Conservation (phyloP, 2,888 invertebrate species). For the Clivina fossor region DNA sequence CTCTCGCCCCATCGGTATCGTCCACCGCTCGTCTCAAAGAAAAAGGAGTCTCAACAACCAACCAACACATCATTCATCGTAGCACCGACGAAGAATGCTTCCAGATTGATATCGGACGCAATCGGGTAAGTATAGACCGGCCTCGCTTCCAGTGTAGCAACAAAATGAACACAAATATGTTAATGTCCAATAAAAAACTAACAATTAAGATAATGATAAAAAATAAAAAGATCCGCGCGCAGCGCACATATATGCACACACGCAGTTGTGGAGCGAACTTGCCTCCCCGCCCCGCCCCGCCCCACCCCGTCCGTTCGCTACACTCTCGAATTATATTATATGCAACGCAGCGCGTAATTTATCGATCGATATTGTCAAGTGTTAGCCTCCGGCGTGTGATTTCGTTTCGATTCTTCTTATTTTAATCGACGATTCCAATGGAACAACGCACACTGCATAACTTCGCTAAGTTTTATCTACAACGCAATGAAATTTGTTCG, state of each 20-base stretch:
- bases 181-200: slow-evolving; percentile 49
- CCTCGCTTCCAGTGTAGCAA: slow-evolving; percentile 39
- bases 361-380: slow-evolving; percentile 51
- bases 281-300: too few relatives aligned
- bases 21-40: too few relatives aligned
- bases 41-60: too few relatives aligned
- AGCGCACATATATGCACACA: slow-evolving; percentile 38
- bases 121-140: slow-evolving; percentile 41
- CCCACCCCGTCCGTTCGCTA: too few relatives aligned
- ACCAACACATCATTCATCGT: not conserved
- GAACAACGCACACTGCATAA: too few relatives aligned
- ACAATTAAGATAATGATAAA: slow-evolving; percentile 52
- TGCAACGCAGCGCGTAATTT: too few relatives aligned
- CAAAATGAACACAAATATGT: slow-evolving; percentile 46
- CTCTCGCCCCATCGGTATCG: not conserved
- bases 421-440: too few relatives aligned
- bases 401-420: too few relatives aligned
- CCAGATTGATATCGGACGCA: slow-evolving; percentile 29
- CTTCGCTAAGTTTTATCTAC: too few relatives aligned
- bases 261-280: too few relatives aligned
- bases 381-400: slow-evolving; percentile 43
- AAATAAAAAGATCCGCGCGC: slow-evolving; percentile 48
- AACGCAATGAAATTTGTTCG: too few relatives aligned
- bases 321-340: too few relatives aligned
- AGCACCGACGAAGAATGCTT: slow-evolving; percentile 22